Evolutionary conservation across 2,113 vertebrate genomes (phyloP).

Genomic region (Mirza zaza): DNA sequence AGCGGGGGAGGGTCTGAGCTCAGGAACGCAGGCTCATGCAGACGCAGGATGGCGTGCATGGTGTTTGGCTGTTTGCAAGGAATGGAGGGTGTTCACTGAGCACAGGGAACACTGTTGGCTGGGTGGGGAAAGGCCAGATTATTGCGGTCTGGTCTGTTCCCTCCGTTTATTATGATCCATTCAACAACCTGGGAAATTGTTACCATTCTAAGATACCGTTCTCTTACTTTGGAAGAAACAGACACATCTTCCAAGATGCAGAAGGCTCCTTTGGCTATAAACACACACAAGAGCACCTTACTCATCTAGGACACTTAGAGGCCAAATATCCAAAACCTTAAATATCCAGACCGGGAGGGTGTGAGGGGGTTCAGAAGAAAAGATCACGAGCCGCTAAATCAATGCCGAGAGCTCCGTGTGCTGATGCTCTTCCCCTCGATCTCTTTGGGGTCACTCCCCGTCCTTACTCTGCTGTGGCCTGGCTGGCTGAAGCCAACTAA

Average conservation of each 20-base stretch:
- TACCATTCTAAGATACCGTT: neutral
- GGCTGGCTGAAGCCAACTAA: neutral
- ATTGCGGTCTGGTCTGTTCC: neutral
- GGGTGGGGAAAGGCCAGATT: neutral
- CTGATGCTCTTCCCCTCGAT: neutral
- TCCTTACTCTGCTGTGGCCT: neutral
- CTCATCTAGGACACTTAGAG: neutral
- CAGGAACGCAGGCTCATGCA: neutral
- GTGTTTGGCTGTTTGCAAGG: neutral
- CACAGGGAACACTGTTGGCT: neutral
- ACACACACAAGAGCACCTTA: slow-evolving; percentile 5
- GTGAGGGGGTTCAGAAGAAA: neutral
- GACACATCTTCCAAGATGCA: neutral
- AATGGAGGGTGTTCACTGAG: neutral
- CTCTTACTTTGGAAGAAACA: neutral
- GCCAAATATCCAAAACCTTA: neutral
- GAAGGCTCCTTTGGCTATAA: neutral
- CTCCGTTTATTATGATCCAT: neutral
- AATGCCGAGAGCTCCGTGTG: neutral
- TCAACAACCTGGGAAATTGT: neutral
- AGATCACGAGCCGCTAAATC: neutral
- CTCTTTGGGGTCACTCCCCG: neutral
- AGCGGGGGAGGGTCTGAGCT: accelerated
- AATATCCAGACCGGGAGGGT: neutral
- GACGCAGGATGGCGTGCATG: accelerated